Conservation (phyloP, 2,797 vertebrate species). For the Botia kubotai region DNA sequence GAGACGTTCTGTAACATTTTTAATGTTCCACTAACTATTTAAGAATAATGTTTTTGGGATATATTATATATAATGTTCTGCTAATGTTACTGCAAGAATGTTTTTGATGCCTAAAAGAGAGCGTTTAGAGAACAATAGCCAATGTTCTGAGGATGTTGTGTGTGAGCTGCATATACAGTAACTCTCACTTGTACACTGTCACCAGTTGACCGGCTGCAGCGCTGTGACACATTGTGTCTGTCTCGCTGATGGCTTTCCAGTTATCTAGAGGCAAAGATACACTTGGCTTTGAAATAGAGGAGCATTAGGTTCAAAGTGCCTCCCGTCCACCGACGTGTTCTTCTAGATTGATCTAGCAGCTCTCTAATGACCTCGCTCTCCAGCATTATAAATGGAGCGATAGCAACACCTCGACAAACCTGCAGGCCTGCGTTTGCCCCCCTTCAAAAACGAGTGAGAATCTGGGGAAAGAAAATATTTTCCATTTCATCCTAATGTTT, state of each 20-base stretch:
- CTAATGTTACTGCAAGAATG: too few species aligned
- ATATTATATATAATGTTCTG: too few species aligned
- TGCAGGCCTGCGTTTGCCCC: conserved; percentile 24
- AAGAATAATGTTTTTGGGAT: too few species aligned
- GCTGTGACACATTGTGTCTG: conserved; percentile 1
- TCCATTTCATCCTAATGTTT: conserved; percentile 49
- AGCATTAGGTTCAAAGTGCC: conserved; percentile 23
- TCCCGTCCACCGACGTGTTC: conserved; percentile 42
- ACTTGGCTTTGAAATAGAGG: conserved; percentile 24
- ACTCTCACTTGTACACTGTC: conserved; percentile 38
- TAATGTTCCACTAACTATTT: too few species aligned
- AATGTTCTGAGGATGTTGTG: too few species aligned
- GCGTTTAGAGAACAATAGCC: too few species aligned
- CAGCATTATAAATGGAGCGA: conserved; percentile 56
- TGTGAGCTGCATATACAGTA: too few species aligned
- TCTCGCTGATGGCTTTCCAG: conserved; percentile 39
- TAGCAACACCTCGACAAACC: conserved; percentile 46
- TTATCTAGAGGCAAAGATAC: conserved; percentile 40
- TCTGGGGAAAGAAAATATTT: conserved; percentile 43
- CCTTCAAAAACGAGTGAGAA: neutral
- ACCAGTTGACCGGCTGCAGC: conserved; percentile 3
- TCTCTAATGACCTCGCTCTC: conserved; percentile 48
- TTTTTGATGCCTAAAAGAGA: too few species aligned
- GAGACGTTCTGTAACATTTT: too few species aligned
- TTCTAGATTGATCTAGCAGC: conserved; percentile 54